Base-by-base conservation (phyloP, 2,888 invertebrate genomes). In the Pristionchus arcanus region DNA sequence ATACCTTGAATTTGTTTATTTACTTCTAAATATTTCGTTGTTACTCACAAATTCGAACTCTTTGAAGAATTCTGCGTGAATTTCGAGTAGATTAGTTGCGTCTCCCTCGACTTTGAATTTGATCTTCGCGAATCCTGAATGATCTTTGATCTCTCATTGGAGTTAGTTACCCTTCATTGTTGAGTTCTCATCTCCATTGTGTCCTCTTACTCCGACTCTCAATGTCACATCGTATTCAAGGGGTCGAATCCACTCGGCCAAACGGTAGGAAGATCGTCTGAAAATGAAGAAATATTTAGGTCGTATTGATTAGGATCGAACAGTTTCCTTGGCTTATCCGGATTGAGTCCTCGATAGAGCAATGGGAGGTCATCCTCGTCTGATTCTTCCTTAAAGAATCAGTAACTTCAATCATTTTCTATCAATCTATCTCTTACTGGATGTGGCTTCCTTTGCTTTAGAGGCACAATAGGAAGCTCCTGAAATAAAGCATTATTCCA, bases 11-110 rank as follows among this genome's bases (percentile, higher is more conserved):
- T 15, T 59, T 59, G 21, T 25, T 15, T 49, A 42, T 13, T 59
- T 25, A 68, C 9, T 68, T 28, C n/a, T 68, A 5, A 31, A 68
- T 68, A 68, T 2, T 49, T 49, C 42, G 42, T 49, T 49, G 42
- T 49, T n/a, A 28, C 68, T 4, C 34, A 74, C 74, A 37, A 74
- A 74, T 15, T 37, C 34, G 31, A 68, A 13, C 37, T 19, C 37
- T 25, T 74, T 74, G 74, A 74, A 74, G 16, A 74, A 74, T 37
- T 74, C 74, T 7, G 34, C 74, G 37, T 74, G 74, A 16, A 74
- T 74, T 34, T 74, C 37, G 37, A 74, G 74, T 19, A 74, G 19
- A 37, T 74, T 74, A 21, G 74, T 34, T 16, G 74, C 15, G 37
- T 37, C 74, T 74, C 74, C 74, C 19, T 34, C n/a, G 16, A 74